phyloP scores from a whole-genome alignment of 2,113 vertebrate species.

The Acanthisitta chloris region DNA sequence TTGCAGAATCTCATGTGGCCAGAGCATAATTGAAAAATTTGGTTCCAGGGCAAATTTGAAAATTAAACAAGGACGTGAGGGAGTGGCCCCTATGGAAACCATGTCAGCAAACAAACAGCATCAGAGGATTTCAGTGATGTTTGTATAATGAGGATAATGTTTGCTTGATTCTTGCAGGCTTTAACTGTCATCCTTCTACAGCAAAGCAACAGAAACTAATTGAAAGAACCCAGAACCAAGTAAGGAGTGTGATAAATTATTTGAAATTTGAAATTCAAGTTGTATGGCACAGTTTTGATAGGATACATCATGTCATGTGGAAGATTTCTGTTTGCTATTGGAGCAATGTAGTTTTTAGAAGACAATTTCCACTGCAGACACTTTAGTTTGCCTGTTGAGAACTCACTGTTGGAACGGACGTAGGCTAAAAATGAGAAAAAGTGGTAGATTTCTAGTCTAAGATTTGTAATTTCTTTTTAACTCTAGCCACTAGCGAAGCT shows the following conservation, averaged over 20 bases:
- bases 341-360: not conserved
- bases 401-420: not conserved
- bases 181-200: not conserved
- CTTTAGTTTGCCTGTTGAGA: not conserved
- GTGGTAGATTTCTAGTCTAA: not conserved
- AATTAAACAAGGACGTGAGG: slow-evolving; percentile 38
- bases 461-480: not conserved
- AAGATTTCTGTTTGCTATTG: not conserved
- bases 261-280: not conserved
- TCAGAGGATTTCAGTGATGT: slow-evolving; percentile 42
- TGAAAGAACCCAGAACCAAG: slow-evolving; percentile 8
- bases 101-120: slow-evolving; percentile 13
- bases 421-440: not conserved
- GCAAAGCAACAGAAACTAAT: slow-evolving; percentile 23
- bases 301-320: not conserved
- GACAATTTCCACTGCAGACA: not conserved
- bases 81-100: slow-evolving; percentile 21
- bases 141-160: slow-evolving; percentile 44
- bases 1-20: not conserved
- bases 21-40: slow-evolving; percentile 34
- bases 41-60: slow-evolving; percentile 43
- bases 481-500: not conserved
- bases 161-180: slow-evolving; percentile 17
- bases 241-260: not conserved
- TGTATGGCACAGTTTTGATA: not conserved